Evolutionary conservation across 1,140 invertebrate genomes (phyloP).

Genomic region (Drosophila mayri): DNA sequence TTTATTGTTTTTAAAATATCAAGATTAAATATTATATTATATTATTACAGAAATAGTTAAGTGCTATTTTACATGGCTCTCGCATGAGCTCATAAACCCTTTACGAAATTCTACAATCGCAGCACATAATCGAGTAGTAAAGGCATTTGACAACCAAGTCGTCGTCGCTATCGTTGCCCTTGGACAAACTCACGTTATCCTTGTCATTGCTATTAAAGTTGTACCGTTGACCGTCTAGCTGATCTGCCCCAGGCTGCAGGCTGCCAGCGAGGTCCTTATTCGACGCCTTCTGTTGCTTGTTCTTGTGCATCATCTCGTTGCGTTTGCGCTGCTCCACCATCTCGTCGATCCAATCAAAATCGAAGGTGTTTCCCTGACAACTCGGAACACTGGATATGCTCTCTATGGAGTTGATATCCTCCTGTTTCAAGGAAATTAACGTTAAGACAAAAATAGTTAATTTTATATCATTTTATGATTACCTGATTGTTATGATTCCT

Average conservation of each 20-base stretch:
- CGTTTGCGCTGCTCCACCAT: conserved; percentile 62
- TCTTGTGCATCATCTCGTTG: conserved; percentile 65
- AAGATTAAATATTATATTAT: conserved; percentile 8
- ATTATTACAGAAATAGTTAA: conserved; percentile 25
- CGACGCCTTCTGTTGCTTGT: conserved; percentile 68
- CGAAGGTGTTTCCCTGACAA: conserved; percentile 26
- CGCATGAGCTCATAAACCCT: neutral
- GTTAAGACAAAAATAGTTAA: neutral
- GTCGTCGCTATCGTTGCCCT: conserved; percentile 55
- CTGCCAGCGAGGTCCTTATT: conserved; percentile 39
- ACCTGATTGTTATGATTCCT: conserved; percentile 69
- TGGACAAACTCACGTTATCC: conserved; percentile 28
- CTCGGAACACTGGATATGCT: conserved; percentile 64
- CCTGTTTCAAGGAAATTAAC: conserved; percentile 32
- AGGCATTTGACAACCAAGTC: conserved; percentile 83
- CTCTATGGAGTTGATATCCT: conserved; percentile 81
- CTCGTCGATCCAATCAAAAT: conserved; percentile 76
- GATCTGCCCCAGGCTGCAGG: conserved; percentile 44
- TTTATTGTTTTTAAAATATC: neutral
- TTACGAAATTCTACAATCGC: conserved; percentile 82
- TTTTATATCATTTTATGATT: neutral
- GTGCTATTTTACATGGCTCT: conserved; percentile 38
- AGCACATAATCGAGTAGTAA: conserved; percentile 83
- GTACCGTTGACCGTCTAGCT: conserved; percentile 62
- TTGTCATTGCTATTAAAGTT: conserved; percentile 27